Evolutionary conservation across 2,888 invertebrate genomes (phyloP), one percentile per base, ranked within the genome.

Genomic region (Meghimatium bilineatum): DNA sequence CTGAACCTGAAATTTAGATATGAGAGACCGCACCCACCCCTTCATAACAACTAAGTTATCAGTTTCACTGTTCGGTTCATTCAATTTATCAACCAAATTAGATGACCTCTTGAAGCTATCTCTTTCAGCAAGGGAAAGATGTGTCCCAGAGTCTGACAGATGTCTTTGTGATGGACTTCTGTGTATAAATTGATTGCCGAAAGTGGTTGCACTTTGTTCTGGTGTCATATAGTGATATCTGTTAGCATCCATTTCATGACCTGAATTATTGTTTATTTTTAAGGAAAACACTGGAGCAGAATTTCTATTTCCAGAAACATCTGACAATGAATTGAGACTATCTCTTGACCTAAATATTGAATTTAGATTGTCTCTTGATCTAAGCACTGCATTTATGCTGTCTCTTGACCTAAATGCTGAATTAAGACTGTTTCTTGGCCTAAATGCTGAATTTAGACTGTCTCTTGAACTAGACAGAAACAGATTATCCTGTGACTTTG

Each of bases 1-100:
- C 29, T 74, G 20, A 23, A 74, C 85, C 85, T 92, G 92, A 85
- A 91, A 92, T 83, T 89, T 92, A 80, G 86, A 88, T 83, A 92
- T 90, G n/a, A 92, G 88, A 69, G 90, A 88, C 85, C 86, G 87
- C 10, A 92, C 92, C 91, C 91, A 92, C 2, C 92, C 92, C 83
- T 90, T 90, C 90, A 91, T 91, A 20, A 90, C 89, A 14, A 90
- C 89, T 23, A 91, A 84, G 75, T 89, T 91, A 26, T 91, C 89
- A 8, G 88, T 86, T 49, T 91, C 91, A 49, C 82, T 86, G 80
- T 88, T 89, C 20, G 89, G 79, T 80, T 89, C 88, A 82, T 91
- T 91, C 0, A 90, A 87, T 32, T 88, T 80, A 56, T 89, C 88
- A 49, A 88, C 34, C 0, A 90, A 91, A 52, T 86, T 83, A 1